These are phyloP conservation scores for Trididemnum clinides DNA, from an alignment of 23 tunicate species.

Conservation along the genomic window DNA sequence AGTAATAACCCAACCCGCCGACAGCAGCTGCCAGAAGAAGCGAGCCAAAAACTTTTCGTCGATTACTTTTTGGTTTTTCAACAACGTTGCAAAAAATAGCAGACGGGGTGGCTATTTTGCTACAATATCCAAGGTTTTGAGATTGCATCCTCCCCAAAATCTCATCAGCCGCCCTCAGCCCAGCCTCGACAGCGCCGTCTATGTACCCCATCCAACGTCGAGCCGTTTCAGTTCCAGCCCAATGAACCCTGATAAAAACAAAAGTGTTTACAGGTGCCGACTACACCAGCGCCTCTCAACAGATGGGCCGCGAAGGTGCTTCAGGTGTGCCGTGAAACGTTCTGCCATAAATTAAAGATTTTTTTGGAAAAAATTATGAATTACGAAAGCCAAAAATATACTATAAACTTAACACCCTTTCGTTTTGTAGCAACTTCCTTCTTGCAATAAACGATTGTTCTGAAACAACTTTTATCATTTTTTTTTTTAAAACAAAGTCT, in stretches of 20 bases:
- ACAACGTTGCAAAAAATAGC: neutral
- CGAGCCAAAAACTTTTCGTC: neutral
- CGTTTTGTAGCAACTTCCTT: no score
- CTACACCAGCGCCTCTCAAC: no score
- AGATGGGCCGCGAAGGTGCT: no score
- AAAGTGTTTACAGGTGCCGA: neutral
- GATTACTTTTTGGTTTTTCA: neutral
- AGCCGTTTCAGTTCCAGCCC: slow-evolving; percentile 97
- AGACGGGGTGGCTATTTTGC: neutral
- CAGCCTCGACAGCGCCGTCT: slow-evolving; percentile 85
- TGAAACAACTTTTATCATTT: no score
- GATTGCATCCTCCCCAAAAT: neutral
- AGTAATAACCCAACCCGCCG: neutral
- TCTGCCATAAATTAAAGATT: no score
- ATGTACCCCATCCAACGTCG: slow-evolving; percentile 77
- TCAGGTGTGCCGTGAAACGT: no score
- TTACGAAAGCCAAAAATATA: no score
- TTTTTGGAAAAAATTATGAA: no score
- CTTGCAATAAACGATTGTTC: no score
- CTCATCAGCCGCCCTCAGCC: slow-evolving; percentile 61
- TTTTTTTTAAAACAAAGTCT: no score
- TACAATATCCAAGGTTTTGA: neutral
- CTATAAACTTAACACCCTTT: no score
- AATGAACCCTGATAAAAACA: slow-evolving; percentile 58
- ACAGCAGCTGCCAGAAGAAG: neutral